Percentiles rank a stretch among this genome's conserved stretches.
These are phyloP conservation scores for Actias luna DNA, from an alignment of 2,888 invertebrate genomes.

Conservation along the genomic window DNA sequence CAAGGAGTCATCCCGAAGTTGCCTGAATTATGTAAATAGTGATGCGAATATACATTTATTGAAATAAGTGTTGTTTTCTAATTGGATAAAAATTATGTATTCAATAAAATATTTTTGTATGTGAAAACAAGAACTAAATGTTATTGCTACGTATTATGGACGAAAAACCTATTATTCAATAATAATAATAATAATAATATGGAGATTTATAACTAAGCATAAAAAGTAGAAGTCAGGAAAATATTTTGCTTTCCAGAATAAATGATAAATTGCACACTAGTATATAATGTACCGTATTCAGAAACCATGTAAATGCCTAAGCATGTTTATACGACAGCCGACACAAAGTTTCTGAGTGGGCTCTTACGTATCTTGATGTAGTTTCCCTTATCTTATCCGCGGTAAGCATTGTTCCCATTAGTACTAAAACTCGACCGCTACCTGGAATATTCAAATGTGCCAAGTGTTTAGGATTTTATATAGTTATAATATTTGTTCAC, in stretches of 20 bases:
- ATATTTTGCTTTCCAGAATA: not conserved
- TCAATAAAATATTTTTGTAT: not conserved
- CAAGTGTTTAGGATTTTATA: not conserved
- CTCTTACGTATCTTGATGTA: slow-evolving; percentile 57
- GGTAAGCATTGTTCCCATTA: slow-evolving; percentile 49
- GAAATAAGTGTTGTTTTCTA: slow-evolving; percentile 47
- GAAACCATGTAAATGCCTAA: slow-evolving; percentile 9
- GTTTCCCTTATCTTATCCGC: slow-evolving; percentile 52
- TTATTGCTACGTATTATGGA: not conserved
- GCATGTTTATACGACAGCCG: slow-evolving; percentile 2
- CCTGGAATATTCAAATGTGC: slow-evolving; percentile 14
- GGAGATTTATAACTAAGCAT: not conserved
- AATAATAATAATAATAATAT: too few relatives aligned
- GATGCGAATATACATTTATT: slow-evolving; percentile 60
- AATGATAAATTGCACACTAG: not conserved
- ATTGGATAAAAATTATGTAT: slow-evolving; percentile 17
- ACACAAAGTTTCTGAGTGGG: slow-evolving; percentile 52
- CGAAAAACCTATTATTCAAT: not conserved
- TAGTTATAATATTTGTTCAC: not conserved
- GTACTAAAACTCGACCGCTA: slow-evolving; percentile 23
- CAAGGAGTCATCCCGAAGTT: slow-evolving; percentile 62
- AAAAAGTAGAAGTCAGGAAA: not conserved
- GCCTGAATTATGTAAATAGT: slow-evolving; percentile 76
- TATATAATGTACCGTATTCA: not conserved
- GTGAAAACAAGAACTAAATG: not conserved